These are phyloP conservation scores for Tribolium madens DNA, from an alignment of 1,140 invertebrate species.

Conservation along the genomic window DNA sequence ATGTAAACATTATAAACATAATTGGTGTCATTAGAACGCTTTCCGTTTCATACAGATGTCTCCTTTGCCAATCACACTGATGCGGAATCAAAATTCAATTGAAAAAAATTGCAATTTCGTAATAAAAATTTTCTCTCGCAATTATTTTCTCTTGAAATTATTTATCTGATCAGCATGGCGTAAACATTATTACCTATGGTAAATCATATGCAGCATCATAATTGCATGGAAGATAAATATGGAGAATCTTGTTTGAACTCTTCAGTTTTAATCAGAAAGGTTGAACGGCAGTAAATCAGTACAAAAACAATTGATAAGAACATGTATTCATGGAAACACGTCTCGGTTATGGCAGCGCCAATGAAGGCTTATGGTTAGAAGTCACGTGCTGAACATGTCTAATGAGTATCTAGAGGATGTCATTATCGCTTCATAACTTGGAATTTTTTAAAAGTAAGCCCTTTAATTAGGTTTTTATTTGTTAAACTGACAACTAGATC, in stretches of 20 bases:
- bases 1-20: too few species aligned
- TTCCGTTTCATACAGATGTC: too few species aligned
- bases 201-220: neutral
- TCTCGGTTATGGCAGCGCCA: neutral
- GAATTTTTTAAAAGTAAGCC: neutral
- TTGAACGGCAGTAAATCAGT: neutral
- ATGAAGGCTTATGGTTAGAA: neutral
- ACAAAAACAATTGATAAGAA: neutral
- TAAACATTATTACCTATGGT: neutral
- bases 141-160: neutral
- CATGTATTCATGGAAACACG: neutral
- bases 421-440: neutral
- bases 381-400: neutral
- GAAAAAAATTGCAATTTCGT: too few species aligned
- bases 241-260: neutral
- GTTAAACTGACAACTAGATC: neutral
- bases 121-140: too few species aligned
- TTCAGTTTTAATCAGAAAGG: neutral
- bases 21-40: too few species aligned
- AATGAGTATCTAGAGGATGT: neutral
- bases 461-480: neutral
- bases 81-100: too few species aligned
- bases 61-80: too few species aligned
- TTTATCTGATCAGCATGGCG: neutral
- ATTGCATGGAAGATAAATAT: neutral